Percentiles rank a stretch among this genome's conserved stretches.
Evolutionary conservation across 1,140 invertebrate species (phyloP).

Genomic region (Babylonia areolata): DNA sequence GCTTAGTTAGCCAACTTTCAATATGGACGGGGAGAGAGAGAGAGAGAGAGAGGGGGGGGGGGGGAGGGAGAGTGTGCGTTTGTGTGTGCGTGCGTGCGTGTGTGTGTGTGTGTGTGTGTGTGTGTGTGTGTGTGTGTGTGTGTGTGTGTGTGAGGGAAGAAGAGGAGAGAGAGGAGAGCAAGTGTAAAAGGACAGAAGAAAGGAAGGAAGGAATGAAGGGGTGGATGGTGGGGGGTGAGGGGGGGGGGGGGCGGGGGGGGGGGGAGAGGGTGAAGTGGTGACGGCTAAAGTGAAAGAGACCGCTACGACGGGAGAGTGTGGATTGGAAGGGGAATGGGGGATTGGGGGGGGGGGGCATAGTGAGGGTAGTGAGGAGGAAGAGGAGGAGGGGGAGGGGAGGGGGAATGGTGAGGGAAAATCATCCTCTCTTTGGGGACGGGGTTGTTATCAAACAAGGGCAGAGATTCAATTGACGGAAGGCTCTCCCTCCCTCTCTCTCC

Average conservation of each 20-base stretch:
- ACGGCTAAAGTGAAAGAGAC: too few species aligned
- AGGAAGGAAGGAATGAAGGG: not conserved
- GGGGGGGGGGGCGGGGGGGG: too few species aligned
- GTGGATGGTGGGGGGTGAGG: not conserved
- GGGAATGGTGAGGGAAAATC: not conserved
- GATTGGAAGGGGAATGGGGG: too few species aligned
- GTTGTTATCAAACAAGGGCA: constrained; percentile 8
- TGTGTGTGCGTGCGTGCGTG: not conserved
- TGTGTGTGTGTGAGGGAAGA: not conserved
- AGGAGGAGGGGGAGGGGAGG: not conserved
- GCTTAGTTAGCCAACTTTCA: constrained; percentile 32
- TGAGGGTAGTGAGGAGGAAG: not conserved
- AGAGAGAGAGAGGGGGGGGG: not conserved
- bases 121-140: not conserved
- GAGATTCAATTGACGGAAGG: not conserved
- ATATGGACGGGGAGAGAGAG: constrained; percentile 24
- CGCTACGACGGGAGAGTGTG: not conserved
- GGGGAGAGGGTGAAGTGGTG: too few species aligned
- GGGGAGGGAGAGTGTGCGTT: not conserved
- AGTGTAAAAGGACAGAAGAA: not conserved
- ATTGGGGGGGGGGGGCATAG: not conserved
- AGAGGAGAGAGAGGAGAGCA: not conserved
- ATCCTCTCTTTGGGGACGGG: not conserved
- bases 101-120: not conserved
- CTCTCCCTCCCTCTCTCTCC: not conserved